These are phyloP conservation scores for Sebastes matsubarae DNA, from an alignment of 2,797 vertebrate genomes.

Conservation along the genomic window DNA sequence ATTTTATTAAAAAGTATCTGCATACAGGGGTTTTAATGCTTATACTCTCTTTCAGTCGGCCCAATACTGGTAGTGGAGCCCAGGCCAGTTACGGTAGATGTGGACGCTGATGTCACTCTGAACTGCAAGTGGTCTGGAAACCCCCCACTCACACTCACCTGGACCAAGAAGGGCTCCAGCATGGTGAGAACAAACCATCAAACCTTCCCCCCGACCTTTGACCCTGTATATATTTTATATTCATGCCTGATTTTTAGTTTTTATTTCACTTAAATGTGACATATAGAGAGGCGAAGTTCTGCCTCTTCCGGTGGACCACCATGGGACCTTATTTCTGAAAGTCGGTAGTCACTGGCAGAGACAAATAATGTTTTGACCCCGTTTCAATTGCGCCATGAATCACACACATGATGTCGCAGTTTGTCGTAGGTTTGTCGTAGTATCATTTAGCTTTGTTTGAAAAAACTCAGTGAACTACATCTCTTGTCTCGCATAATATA, in stretches of 20 bases:
- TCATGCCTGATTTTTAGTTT: background rate
- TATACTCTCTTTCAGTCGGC: conserved; percentile 81
- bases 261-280: background rate
- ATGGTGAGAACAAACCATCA: conserved; percentile 82
- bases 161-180: conserved; percentile 97
- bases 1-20: background rate
- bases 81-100: conserved; percentile 89
- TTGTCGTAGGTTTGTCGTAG: no score
- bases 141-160: conserved; percentile 94
- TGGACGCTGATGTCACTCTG: conserved; percentile 91
- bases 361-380: no score
- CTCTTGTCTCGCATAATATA: no score
- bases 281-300: background rate
- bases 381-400: no score
- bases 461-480: no score
- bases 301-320: no score
- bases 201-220: background rate
- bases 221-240: background rate
- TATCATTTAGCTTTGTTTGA: no score
- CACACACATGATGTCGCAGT: no score
- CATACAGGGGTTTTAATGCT: background rate
- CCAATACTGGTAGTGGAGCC: conserved; percentile 94
- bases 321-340: no score
- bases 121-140: conserved; percentile 97
- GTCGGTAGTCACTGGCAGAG: no score